Evolutionary conservation across 2,888 invertebrate genomes (phyloP).

Genomic region (Salticus scenicus): DNA sequence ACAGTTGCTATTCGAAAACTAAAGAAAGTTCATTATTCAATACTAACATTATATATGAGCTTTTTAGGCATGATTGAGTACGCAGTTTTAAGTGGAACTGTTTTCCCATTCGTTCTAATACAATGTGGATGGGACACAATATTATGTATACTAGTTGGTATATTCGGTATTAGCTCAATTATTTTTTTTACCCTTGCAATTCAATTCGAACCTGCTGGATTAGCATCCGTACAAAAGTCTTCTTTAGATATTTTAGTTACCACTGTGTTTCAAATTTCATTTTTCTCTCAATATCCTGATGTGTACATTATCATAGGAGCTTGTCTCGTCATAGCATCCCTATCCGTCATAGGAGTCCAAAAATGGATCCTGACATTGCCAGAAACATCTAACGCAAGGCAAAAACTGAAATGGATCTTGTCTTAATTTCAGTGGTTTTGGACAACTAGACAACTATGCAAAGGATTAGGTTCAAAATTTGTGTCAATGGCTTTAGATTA

Average conservation of each 20-base stretch:
- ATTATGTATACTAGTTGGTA: slow-evolving; percentile 80
- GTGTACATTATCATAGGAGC: slow-evolving; percentile 88
- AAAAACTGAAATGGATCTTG: background rate
- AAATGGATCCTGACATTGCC: slow-evolving; percentile 90
- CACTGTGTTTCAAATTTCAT: slow-evolving; percentile 90
- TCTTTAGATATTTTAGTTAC: slow-evolving; percentile 92
- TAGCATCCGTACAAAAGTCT: slow-evolving; percentile 90
- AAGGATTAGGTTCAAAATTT: no score
- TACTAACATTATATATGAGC: slow-evolving; percentile 92
- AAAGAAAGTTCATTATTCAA: slow-evolving; percentile 90
- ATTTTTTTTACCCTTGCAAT: slow-evolving; percentile 86
- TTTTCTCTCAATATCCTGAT: slow-evolving; percentile 90
- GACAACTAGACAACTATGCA: no score
- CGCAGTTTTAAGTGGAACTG: slow-evolving; percentile 80
- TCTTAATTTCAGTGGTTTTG: no score
- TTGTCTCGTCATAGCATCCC: slow-evolving; percentile 88
- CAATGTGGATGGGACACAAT: slow-evolving; percentile 87
- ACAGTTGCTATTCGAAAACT: slow-evolving; percentile 90
- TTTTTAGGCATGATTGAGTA: slow-evolving; percentile 82
- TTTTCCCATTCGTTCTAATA: slow-evolving; percentile 87
- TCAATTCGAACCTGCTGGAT: slow-evolving; percentile 92
- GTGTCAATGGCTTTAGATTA: no score
- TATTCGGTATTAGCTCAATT: slow-evolving; percentile 71
- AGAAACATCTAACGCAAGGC: slow-evolving; percentile 74
- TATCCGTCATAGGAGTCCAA: slow-evolving; percentile 87